Conservation (phyloP, 2,113 vertebrate species). For the Gorsachius goisagi region DNA sequence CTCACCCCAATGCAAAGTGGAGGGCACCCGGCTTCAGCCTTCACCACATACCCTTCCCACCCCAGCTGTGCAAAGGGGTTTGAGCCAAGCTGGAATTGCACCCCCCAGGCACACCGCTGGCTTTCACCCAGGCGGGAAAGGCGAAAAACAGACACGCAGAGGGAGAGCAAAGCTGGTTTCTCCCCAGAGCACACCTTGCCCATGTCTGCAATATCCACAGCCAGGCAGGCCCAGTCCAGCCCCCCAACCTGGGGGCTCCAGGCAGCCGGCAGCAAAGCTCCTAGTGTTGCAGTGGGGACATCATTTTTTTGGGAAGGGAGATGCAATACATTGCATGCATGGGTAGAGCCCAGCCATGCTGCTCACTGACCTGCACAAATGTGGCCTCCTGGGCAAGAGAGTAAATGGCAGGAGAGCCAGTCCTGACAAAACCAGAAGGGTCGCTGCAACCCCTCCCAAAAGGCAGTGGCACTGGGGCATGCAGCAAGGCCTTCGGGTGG, state of each 20-base stretch:
- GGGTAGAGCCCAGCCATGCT: background rate
- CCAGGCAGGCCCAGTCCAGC: background rate
- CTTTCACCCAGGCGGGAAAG: background rate
- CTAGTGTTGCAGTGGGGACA: background rate
- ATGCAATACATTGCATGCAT: rapidly evolving
- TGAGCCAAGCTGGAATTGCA: background rate
- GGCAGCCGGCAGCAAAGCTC: background rate
- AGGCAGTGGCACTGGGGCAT: rapidly evolving
- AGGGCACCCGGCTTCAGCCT: background rate
- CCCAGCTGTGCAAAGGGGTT: background rate
- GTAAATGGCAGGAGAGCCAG: background rate
- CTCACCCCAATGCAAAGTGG: background rate
- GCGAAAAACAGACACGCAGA: background rate
- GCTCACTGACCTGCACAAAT: rapidly evolving
- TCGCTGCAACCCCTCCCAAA: background rate
- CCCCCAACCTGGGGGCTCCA: rapidly evolving
- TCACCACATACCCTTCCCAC: background rate
- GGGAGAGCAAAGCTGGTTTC: background rate
- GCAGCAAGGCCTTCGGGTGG: background rate
- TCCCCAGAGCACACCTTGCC: background rate
- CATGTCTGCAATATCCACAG: rapidly evolving
- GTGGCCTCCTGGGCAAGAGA: background rate
- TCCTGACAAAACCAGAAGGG: background rate
- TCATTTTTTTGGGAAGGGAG: background rate
- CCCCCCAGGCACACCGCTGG: background rate